Base-by-base conservation (phyloP, 2,888 invertebrate species). In the Koerneria pararmatus region DNA sequence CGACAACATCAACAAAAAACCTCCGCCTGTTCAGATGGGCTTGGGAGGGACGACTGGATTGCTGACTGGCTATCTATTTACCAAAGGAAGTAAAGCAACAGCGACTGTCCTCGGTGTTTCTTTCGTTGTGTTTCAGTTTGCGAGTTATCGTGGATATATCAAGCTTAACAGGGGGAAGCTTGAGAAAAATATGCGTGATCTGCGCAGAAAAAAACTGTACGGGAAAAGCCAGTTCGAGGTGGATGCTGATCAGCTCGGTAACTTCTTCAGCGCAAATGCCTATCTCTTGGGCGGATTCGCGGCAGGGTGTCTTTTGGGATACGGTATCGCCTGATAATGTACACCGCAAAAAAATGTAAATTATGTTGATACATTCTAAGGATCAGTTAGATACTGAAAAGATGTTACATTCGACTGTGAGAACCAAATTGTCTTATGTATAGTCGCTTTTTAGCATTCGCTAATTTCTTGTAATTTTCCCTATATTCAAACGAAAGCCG, bases 111-210 rank as follows among this genome's bases (percentile, higher is more conserved):
- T 72, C 31, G 77, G 75, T 22, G 67, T 71, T 27, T 71, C 74
- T 2, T 65, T 77, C 31, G 57, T 77, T 56, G 34, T 68, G 5
- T 67, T 76, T 46, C 59, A 76, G 74, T 76, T 76, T 65, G 66
- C 68, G 67, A 77, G 73, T 65, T 77, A 77, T 57, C 73, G 77
- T 41, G 76, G 76, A 35, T 76, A 76, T 67, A 63, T 76, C 51
- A 70, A 74, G 65, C 61, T 76, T 64, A 70, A 73, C 63, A 65
- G 70, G 1, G 56, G 37, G 32, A 71, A 69, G 61, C 49, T 77
- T 35, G 72, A 75, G 59, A 68, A 66, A 48, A 76, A 77, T 53
- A 35, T n/a, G n/a, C n/a, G n/a, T n/a, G n/a, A n/a, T n/a, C n/a
- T n/a, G n/a, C n/a, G n/a, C n/a, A n/a, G n/a, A n/a, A n/a, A n/a